phyloP scores from a whole-genome alignment of 2,888 invertebrate genomes.

The Thelaira solivaga region DNA sequence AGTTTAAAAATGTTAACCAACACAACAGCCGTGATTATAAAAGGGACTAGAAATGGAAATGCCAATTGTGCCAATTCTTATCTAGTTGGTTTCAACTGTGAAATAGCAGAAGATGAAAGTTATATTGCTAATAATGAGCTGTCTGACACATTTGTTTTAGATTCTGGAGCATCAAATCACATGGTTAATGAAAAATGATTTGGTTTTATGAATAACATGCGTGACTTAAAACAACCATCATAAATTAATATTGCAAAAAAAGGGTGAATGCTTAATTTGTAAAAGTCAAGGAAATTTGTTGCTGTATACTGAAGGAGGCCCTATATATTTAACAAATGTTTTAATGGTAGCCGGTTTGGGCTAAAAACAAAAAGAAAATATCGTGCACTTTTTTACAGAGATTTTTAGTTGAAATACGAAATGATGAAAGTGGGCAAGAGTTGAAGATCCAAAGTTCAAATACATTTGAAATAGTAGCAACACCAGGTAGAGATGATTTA shows the following conservation, averaged over 20 bases:
- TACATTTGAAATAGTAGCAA: not conserved
- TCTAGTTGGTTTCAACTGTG: not conserved
- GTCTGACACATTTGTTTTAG: not conserved
- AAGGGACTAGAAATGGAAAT: not conserved
- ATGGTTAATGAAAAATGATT: constrained; percentile 9
- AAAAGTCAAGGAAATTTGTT: not conserved
- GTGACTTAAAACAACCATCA: not conserved
- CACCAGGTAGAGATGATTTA: not conserved
- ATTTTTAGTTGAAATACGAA: constrained; percentile 11
- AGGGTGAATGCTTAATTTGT: constrained; percentile 3
- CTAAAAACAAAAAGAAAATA: no score
- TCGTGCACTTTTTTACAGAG: no score
- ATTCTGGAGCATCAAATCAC: constrained; percentile 28
- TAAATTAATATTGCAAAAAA: constrained; percentile 7
- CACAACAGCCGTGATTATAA: not conserved
- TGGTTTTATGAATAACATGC: not conserved
- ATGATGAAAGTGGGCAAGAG: not conserved
- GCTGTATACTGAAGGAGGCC: not conserved
- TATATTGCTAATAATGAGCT: no score
- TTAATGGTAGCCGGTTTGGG: constrained; percentile 13
- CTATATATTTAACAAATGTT: constrained; percentile 11
- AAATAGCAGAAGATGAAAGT: not conserved
- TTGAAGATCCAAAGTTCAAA: constrained; percentile 2
- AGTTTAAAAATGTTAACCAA: not conserved
- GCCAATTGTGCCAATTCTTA: constrained; percentile 8